Evolutionary conservation across 92 coral and sea anemone genomes (phyloP).

Genomic region (Porites lobata): DNA sequence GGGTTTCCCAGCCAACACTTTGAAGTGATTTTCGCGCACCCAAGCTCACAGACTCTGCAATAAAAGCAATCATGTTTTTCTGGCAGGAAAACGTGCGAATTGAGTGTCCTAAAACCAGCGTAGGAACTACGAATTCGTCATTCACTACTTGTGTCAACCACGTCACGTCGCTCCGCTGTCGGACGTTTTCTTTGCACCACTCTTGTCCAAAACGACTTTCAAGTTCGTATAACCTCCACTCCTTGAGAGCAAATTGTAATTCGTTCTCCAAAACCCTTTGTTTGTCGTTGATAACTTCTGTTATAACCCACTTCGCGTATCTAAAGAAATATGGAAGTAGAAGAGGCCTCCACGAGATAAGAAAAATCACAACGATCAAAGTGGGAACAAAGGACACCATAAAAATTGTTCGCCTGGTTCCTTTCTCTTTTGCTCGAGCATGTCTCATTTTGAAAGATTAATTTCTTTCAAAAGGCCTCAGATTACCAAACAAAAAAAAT

Average conservation of each 20-base stretch:
- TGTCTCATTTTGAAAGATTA: background rate
- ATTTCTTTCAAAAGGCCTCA: too few relatives aligned
- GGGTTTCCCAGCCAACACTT: slow-evolving; percentile 75
- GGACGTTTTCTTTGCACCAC: slow-evolving; percentile 61
- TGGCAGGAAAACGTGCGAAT: slow-evolving; percentile 74
- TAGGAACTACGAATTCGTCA: slow-evolving; percentile 77
- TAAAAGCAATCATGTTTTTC: slow-evolving; percentile 80
- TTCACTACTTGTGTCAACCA: slow-evolving; percentile 85
- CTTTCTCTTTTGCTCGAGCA: background rate
- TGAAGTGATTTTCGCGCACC: slow-evolving; percentile 63
- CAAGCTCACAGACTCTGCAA: slow-evolving; percentile 71
- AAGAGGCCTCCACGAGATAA: slow-evolving; percentile 58
- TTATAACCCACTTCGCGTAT: slow-evolving; percentile 48
- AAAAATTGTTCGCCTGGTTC: slow-evolving; percentile 10
- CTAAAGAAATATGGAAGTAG: slow-evolving; percentile 39
- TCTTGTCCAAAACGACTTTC: slow-evolving; percentile 68
- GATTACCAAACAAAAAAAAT: background rate
- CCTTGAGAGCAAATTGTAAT: slow-evolving; percentile 58
- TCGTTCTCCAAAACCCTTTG: slow-evolving; percentile 61
- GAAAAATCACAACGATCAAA: slow-evolving; percentile 15
- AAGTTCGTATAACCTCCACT: slow-evolving; percentile 71
- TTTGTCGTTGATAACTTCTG: slow-evolving; percentile 49
- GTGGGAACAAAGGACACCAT: background rate
- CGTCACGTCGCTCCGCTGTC: slow-evolving; percentile 58
- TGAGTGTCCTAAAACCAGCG: slow-evolving; percentile 75